Evolutionary conservation across 2,888 invertebrate genomes (phyloP), one percentile per base, ranked within the genome.

Genomic region (Dione vanillae): DNA sequence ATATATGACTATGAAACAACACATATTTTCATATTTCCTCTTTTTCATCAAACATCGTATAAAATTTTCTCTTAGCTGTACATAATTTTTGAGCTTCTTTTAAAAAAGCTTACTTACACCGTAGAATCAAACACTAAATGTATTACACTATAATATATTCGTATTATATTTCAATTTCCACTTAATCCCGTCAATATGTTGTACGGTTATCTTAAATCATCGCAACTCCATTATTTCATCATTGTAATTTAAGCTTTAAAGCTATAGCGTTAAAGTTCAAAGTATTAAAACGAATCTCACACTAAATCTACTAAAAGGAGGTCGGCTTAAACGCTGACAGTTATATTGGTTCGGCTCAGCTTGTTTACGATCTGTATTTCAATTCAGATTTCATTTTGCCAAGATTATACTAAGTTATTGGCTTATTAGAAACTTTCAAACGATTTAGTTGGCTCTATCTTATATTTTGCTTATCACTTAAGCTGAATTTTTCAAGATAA

Each of bases 341-440:
- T 70, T 74, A 71, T 73, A 73, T 74, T 73, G 73, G 73, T 65
- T 61, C 59, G 67, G 62, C 61, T 68, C 59, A 65, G 69, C 69
- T 74, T 74, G 70, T 74, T 72, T 67, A 69, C 69, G 72, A 61
- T 72, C 66, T 69, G 59, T 67, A 71, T 72, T 72, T 69, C 66
- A 69, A 62, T 69, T 69, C 62, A 66, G 65, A 62, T 72, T 66
- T 71, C 64, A 64, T 51, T 47, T 64, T 64, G 49, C 64, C 19
- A 51, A 51, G 37, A 64, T 64, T 64, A 37, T 56, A 37, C 49
- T 51, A 37, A 64, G 12, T 64, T 51, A 64, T 64, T 64, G 64
- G 40, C 40, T 64, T 49, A 27, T 51, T 64, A 64, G 49, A 16
- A 64, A 51, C 7, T 49, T 64, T 51, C 14, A 19, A 49, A 49